Evolutionary conservation across 2,888 invertebrate species (phyloP), one percentile per base, ranked within the genome.

Genomic region (Nomada ruficornis): DNA sequence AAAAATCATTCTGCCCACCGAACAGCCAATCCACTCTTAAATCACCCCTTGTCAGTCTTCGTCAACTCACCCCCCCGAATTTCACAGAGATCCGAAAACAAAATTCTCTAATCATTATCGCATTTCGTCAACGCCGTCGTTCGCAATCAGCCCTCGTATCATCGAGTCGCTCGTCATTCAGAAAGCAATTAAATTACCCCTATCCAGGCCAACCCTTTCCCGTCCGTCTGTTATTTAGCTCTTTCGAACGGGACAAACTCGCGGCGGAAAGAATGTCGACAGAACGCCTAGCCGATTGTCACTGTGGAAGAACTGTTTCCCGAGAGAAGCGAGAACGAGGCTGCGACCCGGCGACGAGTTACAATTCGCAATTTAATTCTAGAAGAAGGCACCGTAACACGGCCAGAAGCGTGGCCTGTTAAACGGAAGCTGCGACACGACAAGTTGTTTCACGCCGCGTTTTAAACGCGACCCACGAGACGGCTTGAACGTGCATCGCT

Each of bases 381-480:
- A 59, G 80, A 68, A 77, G 77, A 84, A 84, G 84, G 42, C 59
- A 76, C 83, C 86, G 83, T 85, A 75, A 83, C 86, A 67, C 62
- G 71, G 57, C 11, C 77, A 60, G 68, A 71, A 75, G 60, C 71
- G 68, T 72, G 75, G 71, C 74, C 72, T 82, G 75, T 82, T 82
- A 75, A 78, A 82, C 52, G 57, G 71, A 68, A 63, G 52, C 47
- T 69, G 64, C 70, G 65, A 57, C 63, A 64, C 62, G 57, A 26
- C 52, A 23, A 26, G 50, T 26, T 18, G 36, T 65, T 77, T 60
- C 62, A 55, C 44, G 47, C 15, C 47, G 23, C 52, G 57, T 82
- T 80, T 69, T 55, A 55, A 62, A 18, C 29, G 47, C 47, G 18
- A 47, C 23, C 26, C 60, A 20, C 64, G 62, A 42, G 15, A 18